Base-by-base conservation (phyloP, 2,113 vertebrate species). In the Fukomys damarensis region DNA sequence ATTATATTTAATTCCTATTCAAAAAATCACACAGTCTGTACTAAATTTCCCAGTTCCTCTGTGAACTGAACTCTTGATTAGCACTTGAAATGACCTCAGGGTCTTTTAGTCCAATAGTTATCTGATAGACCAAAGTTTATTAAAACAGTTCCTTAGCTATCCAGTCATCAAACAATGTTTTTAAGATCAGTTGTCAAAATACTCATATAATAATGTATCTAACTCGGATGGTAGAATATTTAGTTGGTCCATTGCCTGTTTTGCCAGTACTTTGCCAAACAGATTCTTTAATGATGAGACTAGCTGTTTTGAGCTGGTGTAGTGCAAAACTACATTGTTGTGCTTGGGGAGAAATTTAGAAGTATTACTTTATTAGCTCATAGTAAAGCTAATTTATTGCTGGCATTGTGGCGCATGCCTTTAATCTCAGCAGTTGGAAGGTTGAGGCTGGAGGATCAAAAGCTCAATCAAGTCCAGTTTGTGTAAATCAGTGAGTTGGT, bases 71-170 rank as follows among this genome's bases (percentile, higher is more conserved):
- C 91, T 93, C 77, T 61, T 86, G 80, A 82, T 81, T 77, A n/a
- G 52, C 54, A 58, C 92, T 94, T 38, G 58, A 81, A 94, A 61
- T 91, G 70, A 86, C 94, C 92, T 68, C 22, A 0, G 0, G 77
- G 30, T 43, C 82, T 61, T 82, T 63, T 26, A 77, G 54, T 38
- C 63, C 38, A 87, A 19, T 28, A 66, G 58, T 96, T 94, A 82
- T 66, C 88, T 95, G 87, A 96, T 90, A 41, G 70, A 66, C 41
- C 20, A 10, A 72, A 94, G 80, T 90, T 97, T 86, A 59, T 90
- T 77, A 85, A 94, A 95, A 82, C 5, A 61, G 24, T 65, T 92
- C 32, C 66, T 2, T 28, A 91, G n/a, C 65, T 83, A 17, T 92
- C 28, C 17, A 65, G 77, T 65, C 90, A 65, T 74, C n/a, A 72